These are phyloP conservation scores for Camponotus vicinus DNA, from an alignment of 1,140 invertebrate species.

Conservation along the genomic window DNA sequence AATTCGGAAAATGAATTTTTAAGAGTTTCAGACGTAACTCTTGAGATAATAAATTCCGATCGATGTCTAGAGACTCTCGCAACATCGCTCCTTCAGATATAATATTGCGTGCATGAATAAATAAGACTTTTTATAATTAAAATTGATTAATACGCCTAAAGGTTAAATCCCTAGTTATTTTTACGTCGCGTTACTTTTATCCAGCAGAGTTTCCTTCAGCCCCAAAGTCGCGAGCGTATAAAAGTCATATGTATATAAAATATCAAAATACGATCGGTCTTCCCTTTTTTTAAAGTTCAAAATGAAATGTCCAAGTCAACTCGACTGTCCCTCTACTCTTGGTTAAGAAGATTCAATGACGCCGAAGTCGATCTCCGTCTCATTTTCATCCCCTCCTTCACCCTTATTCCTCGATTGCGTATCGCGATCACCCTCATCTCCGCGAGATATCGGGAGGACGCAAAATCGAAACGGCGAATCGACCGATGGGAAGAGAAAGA, in stretches of 20 bases:
- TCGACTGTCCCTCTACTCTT: neutral
- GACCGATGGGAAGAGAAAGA: neutral
- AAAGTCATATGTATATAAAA: neutral
- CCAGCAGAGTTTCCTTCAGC: no score
- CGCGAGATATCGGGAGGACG: slow-evolving; percentile 33
- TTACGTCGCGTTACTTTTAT: no score
- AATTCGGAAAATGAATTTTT: no score
- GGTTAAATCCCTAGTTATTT: no score
- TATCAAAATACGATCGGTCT: neutral
- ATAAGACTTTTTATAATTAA: no score
- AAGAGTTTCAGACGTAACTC: no score
- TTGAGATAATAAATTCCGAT: no score
- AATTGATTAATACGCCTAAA: no score
- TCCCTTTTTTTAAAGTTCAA: neutral
- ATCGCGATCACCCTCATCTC: slow-evolving; percentile 16
- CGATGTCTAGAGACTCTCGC: no score
- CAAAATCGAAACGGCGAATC: slow-evolving; percentile 54
- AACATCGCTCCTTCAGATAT: no score
- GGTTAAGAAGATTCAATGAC: slow-evolving; percentile 3
- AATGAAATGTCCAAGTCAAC: neutral
- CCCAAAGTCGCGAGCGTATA: no score
- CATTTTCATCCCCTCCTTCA: neutral
- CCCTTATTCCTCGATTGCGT: neutral
- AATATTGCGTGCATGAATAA: no score
- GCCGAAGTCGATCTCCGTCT: neutral